A percentile compares a stretch with the other conserved stretches of the same genome.
These are phyloP conservation scores for Micrastur ruficollis DNA, from an alignment of 2,797 vertebrate species.

Conservation along the genomic window DNA sequence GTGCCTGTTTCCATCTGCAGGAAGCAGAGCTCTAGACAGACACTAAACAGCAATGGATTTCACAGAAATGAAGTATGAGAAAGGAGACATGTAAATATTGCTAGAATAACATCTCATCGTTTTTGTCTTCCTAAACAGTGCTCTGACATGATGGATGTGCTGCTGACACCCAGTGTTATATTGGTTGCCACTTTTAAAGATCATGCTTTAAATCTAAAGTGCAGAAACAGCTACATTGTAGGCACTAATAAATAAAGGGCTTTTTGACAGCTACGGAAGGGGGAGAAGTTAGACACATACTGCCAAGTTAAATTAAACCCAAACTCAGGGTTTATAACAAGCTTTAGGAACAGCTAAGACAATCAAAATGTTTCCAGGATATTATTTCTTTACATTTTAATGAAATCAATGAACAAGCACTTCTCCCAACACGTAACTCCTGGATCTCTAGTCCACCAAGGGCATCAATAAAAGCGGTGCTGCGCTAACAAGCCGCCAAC, in stretches of 20 bases:
- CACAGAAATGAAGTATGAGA: background rate
- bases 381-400: background rate
- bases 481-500: background rate
- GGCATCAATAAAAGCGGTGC: background rate
- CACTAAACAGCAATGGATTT: background rate
- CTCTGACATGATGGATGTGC: slow-evolving; percentile 29
- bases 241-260: slow-evolving; percentile 38
- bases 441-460: background rate
- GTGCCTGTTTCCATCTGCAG: background rate
- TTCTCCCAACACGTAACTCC: background rate
- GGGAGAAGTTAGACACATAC: background rate
- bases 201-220: slow-evolving; percentile 23
- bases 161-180: slow-evolving; percentile 39
- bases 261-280: background rate
- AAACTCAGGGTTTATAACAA: background rate
- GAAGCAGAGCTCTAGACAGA: background rate
- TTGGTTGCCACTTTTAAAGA: slow-evolving; percentile 33
- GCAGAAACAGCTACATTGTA: background rate
- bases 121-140: slow-evolving; percentile 9
- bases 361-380: background rate
- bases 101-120: background rate
- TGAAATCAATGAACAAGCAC: background rate
- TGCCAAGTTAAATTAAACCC: background rate
- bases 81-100: slow-evolving; percentile 15
- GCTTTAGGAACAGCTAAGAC: background rate